These are phyloP conservation scores for Ascaphus truei DNA, from an alignment of 2,113 vertebrate genomes.

Conservation along the genomic window DNA sequence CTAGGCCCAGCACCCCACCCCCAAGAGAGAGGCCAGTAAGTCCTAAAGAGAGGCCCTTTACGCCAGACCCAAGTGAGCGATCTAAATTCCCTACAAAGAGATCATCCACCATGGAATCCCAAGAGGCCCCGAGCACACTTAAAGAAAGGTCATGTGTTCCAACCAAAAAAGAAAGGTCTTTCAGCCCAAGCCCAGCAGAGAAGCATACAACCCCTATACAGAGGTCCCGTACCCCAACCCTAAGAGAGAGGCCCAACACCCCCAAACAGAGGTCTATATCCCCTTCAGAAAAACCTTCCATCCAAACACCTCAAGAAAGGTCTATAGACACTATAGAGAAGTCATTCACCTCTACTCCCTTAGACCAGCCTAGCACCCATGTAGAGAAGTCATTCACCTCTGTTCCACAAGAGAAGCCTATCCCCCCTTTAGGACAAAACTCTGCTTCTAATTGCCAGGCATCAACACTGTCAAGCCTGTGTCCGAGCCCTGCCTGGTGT, in stretches of 20 bases:
- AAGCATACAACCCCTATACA: neutral
- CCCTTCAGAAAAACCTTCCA: neutral
- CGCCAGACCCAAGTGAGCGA: neutral
- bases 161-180: neutral
- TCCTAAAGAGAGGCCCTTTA: constrained; percentile 36
- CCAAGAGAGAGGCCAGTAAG: constrained; percentile 43
- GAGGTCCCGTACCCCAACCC: neutral
- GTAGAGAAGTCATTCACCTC: neutral
- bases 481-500: neutral
- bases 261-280: neutral
- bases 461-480: neutral
- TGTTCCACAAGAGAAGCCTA: neutral
- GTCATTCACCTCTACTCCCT: neutral
- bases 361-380: neutral
- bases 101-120: neutral
- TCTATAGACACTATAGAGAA: neutral
- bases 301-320: neutral
- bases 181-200: neutral
- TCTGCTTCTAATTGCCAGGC: neutral
- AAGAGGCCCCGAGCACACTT: neutral
- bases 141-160: neutral
- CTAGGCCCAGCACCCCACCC: neutral
- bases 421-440: neutral
- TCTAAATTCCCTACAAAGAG: neutral
- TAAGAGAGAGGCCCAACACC: neutral